Percentiles rank a stretch among this genome's conserved stretches.
Conservation (phyloP, 2,797 vertebrate species). For the Intellagama lesueurii region DNA sequence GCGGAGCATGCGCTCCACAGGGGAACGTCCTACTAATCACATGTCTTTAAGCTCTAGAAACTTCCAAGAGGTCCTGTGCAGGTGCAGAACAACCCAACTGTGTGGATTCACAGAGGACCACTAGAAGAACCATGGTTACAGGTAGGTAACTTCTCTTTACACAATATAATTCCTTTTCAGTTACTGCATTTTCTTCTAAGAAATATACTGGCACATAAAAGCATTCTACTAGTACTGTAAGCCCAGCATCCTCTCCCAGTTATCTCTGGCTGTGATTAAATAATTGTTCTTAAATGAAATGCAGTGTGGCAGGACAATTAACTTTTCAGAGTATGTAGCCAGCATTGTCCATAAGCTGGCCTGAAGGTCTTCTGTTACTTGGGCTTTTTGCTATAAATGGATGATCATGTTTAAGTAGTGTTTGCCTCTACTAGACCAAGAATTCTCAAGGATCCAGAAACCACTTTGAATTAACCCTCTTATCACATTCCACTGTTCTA, state of each 20-base stretch:
- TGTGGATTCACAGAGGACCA: too few species aligned
- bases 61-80: too few species aligned
- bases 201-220: background rate
- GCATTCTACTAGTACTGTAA: background rate
- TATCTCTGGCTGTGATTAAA: background rate
- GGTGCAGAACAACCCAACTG: too few species aligned
- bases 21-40: too few species aligned
- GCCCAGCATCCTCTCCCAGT: background rate
- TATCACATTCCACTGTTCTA: background rate
- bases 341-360: background rate
- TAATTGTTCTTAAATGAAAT: background rate
- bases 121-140: too few species aligned
- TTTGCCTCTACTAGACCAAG: background rate
- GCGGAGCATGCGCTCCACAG: too few species aligned
- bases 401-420: background rate
- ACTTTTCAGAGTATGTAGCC: background rate
- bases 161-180: background rate
- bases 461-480: background rate
- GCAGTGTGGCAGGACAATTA: background rate
- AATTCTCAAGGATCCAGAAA: background rate
- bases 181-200: background rate
- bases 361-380: background rate
- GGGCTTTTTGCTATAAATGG: background rate
- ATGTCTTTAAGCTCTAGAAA: too few species aligned
- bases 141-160: background rate